A percentile compares a stretch with the other conserved stretches of the same genome.
Conservation (phyloP, 1,140 invertebrate genomes). For the Meloidogyne hapla region DNA sequence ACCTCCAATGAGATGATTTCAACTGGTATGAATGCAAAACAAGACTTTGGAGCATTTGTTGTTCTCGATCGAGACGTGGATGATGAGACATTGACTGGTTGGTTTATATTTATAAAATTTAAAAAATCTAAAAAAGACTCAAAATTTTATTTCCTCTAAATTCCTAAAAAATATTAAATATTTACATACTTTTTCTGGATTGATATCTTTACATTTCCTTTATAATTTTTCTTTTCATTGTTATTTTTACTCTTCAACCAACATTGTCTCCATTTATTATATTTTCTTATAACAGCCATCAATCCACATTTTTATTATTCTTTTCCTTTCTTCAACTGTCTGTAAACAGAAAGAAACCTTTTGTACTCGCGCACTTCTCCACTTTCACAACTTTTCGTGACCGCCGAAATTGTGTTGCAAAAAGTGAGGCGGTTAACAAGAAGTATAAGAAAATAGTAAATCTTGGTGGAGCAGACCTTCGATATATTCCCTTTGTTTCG, state of each 20-base stretch:
- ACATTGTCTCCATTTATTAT: background rate
- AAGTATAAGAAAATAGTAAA: background rate
- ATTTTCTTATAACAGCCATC: background rate
- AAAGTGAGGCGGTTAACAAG: background rate
- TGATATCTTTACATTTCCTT: background rate
- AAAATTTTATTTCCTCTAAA: background rate
- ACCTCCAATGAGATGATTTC: conserved; percentile 2
- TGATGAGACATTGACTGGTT: conserved; percentile 50
- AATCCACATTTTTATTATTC: conserved; percentile 6
- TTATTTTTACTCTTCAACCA: background rate
- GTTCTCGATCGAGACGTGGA: conserved; percentile 47
- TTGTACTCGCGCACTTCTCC: conserved; percentile 2
- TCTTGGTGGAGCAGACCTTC: background rate
- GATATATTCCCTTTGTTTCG: background rate
- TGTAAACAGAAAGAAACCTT: background rate
- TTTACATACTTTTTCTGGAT: too few species aligned
- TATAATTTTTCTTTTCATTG: background rate
- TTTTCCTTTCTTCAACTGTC: background rate
- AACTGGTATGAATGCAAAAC: conserved; percentile 7
- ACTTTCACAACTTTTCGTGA: conserved; percentile 4
- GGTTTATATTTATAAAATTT: conserved; percentile 1
- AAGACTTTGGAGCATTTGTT: conserved; percentile 37
- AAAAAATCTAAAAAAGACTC: background rate
- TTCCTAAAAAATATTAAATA: too few species aligned
- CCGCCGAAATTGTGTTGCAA: background rate